These are phyloP conservation scores for Pedionomus torquatus DNA, from an alignment of 2,113 vertebrate genomes.

Conservation along the genomic window DNA sequence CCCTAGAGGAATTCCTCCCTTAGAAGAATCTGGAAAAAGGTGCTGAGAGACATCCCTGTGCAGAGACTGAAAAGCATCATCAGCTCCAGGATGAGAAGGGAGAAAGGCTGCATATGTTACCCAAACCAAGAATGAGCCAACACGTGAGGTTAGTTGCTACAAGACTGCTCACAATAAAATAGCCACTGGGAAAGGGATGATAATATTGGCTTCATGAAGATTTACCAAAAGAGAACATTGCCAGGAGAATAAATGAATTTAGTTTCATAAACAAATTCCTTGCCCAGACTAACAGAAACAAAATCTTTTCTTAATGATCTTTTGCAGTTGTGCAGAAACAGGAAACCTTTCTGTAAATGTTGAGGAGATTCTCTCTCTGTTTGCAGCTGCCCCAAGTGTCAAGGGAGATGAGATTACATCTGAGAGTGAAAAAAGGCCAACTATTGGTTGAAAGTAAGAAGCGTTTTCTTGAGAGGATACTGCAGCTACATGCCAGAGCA, in stretches of 20 bases:
- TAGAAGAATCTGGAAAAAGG: background rate
- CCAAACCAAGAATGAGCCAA: background rate
- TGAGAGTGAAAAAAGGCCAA: background rate
- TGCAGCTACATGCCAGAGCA: background rate
- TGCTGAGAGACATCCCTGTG: background rate
- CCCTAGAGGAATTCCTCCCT: background rate
- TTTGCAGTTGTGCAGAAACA: background rate
- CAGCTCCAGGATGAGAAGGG: background rate
- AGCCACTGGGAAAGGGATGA: background rate
- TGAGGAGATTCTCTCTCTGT: background rate
- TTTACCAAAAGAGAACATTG: background rate
- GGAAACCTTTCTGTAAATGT: slow-evolving; percentile 19
- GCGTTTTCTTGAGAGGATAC: background rate
- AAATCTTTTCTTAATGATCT: slow-evolving; percentile 1
- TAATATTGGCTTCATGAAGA: background rate
- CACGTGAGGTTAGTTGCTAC: background rate
- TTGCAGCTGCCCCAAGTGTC: background rate
- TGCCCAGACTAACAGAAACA: background rate
- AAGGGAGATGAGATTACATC: background rate
- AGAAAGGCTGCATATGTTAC: background rate
- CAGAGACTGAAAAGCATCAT: background rate
- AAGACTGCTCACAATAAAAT: background rate
- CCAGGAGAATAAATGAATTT: background rate
- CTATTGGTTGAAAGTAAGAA: background rate
- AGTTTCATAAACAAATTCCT: background rate